Evolutionary conservation across 2,888 invertebrate species (phyloP).

Genomic region (Melanotus villosus): DNA sequence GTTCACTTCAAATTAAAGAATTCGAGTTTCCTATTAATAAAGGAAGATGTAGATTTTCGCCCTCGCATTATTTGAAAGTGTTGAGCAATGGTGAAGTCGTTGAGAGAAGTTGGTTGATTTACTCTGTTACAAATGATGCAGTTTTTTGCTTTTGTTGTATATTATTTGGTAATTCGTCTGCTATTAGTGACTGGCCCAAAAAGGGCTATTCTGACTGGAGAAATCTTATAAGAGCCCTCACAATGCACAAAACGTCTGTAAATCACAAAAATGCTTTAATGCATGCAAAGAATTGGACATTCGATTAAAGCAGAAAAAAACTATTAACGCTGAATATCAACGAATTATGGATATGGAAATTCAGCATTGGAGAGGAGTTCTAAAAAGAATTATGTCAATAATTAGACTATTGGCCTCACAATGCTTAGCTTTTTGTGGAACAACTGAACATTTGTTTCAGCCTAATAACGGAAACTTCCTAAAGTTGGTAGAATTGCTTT

Average conservation of each 20-base stretch:
- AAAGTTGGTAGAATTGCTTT: conserved; percentile 24
- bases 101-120: conserved; percentile 32
- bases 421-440: conserved; percentile 30
- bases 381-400: conserved; percentile 22
- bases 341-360: conserved; percentile 21
- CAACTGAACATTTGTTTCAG: conserved; percentile 19
- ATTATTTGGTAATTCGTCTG: conserved; percentile 31
- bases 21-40: conserved; percentile 28
- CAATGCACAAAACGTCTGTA: conserved; percentile 38
- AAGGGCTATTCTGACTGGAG: conserved; percentile 39
- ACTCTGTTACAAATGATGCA: conserved; percentile 30
- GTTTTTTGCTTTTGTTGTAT: conserved; percentile 31
- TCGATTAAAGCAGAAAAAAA: conserved; percentile 30
- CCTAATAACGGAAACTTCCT: conserved; percentile 25
- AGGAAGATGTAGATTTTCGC: conserved; percentile 13
- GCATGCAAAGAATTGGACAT: conserved; percentile 36
- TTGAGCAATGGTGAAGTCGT: conserved; percentile 31
- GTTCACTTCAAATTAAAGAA: conserved; percentile 19
- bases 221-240: conserved; percentile 37
- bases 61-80: conserved; percentile 12
- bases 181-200: conserved; percentile 39
- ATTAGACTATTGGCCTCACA: conserved; percentile 19
- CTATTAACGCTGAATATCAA: conserved; percentile 26
- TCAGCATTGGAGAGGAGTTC: conserved; percentile 14
- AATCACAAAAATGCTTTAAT: conserved; percentile 39